Conservation (phyloP, 2,113 vertebrate species). For the Corythoichthys haematopterus region DNA sequence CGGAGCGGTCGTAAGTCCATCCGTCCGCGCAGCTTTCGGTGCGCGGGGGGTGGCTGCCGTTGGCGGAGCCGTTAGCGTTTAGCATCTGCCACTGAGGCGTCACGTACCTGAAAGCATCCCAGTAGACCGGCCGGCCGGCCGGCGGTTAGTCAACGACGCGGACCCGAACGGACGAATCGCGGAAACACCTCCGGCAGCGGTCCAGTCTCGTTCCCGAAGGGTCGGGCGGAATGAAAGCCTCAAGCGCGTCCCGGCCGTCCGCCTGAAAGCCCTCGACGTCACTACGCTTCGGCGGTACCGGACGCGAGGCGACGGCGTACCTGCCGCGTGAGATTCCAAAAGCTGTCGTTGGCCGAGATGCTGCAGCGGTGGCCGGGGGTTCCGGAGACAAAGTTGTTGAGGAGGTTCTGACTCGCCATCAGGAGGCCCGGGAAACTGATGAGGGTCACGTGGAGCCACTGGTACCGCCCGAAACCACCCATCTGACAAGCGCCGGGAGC, state of each 20-base stretch:
- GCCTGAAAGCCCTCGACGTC: conserved; percentile 22
- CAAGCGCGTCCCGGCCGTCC: conserved; percentile 39
- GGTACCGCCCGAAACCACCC: conserved; percentile 74
- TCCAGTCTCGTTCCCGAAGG: conserved; percentile 47
- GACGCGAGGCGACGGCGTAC: not conserved
- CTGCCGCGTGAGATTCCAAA: conserved; percentile 35
- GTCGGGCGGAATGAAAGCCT: conserved; percentile 62
- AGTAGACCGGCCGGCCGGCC: not conserved
- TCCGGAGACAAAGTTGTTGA: conserved; percentile 78
- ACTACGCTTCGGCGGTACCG: too few relatives aligned
- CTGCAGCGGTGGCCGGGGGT: conserved; percentile 73
- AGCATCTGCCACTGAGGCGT: conserved; percentile 60
- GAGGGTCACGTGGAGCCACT: conserved; percentile 73
- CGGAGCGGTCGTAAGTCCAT: conserved; percentile 76
- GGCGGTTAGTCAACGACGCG: not conserved
- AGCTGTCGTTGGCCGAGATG: conserved; percentile 45
- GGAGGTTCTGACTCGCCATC: conserved; percentile 80
- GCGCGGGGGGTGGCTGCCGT: conserved; percentile 29
- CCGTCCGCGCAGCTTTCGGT: conserved; percentile 74
- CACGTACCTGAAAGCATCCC: conserved; percentile 37
- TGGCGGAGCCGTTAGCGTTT: conserved; percentile 15
- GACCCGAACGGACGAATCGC: too few relatives aligned
- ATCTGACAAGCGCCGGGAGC: conserved; percentile 25
- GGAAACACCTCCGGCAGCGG: conserved; percentile 63
- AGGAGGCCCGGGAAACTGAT: conserved; percentile 73